Evolutionary conservation across 2,888 invertebrate genomes (phyloP).

Genomic region (Bembecia ichneumoniformis): DNA sequence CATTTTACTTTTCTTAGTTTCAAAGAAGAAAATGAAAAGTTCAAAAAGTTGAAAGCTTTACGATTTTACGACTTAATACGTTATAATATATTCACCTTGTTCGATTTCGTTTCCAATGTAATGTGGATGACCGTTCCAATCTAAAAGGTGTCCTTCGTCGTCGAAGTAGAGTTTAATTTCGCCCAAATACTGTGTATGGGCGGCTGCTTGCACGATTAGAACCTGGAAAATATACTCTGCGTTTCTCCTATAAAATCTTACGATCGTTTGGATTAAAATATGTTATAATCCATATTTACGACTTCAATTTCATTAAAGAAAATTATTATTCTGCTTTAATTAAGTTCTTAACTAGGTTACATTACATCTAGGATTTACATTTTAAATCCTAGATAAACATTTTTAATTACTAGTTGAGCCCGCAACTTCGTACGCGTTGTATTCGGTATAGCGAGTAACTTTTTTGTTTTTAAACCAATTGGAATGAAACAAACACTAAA

Average conservation of each 20-base stretch:
- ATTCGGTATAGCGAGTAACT: too few relatives aligned
- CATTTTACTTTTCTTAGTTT: not conserved
- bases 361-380: too few relatives aligned
- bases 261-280: conserved; percentile 1
- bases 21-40: too few relatives aligned
- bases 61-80: too few relatives aligned
- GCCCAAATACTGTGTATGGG: conserved; percentile 83
- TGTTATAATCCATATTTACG: not conserved
- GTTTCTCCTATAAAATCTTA: not conserved
- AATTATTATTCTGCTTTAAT: not conserved
- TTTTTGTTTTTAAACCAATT: too few relatives aligned
- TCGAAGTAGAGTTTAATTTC: conserved; percentile 83
- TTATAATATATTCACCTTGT: conserved; percentile 67
- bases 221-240: conserved; percentile 37
- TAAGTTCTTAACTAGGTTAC: too few relatives aligned
- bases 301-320: not conserved
- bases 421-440: too few relatives aligned
- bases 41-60: too few relatives aligned
- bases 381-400: too few relatives aligned
- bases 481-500: too few relatives aligned
- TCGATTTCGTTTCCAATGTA: conserved; percentile 73
- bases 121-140: conserved; percentile 81
- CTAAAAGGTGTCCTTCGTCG: conserved; percentile 74
- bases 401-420: too few relatives aligned
- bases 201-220: conserved; percentile 80